These are phyloP conservation scores for Stichodactyla helianthus DNA, from an alignment of 64 coral and sea anemone species.

Conservation along the genomic window DNA sequence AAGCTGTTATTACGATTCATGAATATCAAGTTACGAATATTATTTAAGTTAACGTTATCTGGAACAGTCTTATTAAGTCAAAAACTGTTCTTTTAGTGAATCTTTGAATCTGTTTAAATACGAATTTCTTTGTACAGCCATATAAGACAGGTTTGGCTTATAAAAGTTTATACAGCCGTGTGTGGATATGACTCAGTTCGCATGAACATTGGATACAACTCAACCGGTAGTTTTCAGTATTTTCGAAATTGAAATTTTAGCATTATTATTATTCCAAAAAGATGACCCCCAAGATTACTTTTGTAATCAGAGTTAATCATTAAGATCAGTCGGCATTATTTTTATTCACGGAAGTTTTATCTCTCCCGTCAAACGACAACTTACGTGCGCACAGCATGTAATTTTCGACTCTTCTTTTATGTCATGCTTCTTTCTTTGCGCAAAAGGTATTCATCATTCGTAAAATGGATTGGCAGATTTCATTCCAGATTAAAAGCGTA, in stretches of 20 bases:
- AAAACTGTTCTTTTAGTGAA: background rate
- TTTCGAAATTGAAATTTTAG: background rate
- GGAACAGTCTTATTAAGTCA: background rate
- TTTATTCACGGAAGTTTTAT: background rate
- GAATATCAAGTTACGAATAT: conserved; percentile 7
- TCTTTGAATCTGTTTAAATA: background rate
- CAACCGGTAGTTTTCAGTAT: background rate
- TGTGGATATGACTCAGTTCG: background rate
- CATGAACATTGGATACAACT: background rate
- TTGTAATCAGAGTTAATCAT: conserved; percentile 1
- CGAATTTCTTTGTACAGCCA: background rate
- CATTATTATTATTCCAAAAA: background rate
- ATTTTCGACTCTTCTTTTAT: background rate
- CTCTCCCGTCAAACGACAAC: background rate
- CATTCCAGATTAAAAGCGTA: background rate
- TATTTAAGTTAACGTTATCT: background rate
- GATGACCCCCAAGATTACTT: conserved; percentile 1
- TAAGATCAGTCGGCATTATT: background rate
- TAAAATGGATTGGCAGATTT: background rate
- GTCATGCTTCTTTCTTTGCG: background rate
- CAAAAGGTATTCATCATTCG: background rate
- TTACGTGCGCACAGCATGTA: background rate
- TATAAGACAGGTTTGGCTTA: background rate
- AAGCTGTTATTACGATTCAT: background rate
- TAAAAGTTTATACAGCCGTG: background rate